Evolutionary conservation across 2,113 vertebrate species (phyloP).

Genomic region (Crotalus helleri): DNA sequence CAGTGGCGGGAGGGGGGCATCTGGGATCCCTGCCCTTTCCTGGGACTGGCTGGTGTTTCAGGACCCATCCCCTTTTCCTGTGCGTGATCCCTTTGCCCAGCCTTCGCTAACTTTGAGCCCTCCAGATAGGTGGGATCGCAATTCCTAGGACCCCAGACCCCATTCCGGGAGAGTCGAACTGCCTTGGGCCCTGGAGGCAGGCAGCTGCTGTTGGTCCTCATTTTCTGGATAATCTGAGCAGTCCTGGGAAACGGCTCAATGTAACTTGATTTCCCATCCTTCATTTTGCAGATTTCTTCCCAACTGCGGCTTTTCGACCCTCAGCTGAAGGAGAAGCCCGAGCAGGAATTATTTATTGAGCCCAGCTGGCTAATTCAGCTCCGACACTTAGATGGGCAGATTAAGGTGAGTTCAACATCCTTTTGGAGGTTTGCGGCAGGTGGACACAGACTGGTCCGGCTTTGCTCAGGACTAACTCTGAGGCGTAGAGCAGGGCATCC

Average conservation of each 20-base stretch:
- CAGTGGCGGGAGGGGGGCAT: not conserved
- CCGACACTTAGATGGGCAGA: slow-evolving; percentile 77
- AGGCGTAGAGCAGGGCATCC: not conserved
- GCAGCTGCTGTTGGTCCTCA: not conserved
- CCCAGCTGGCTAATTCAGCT: slow-evolving; percentile 85
- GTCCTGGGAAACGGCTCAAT: not conserved
- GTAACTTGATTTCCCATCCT: not conserved
- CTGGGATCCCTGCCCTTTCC: not conserved
- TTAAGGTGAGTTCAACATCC: slow-evolving; percentile 72
- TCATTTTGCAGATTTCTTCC: slow-evolving; percentile 78
- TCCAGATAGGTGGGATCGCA: not conserved
- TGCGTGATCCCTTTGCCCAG: not conserved
- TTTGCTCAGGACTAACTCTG: not conserved
- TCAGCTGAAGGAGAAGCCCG: slow-evolving; percentile 91
- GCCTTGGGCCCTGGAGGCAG: not conserved
- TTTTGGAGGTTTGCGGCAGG: not conserved
- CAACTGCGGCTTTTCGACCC: slow-evolving; percentile 91
- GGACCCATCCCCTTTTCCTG: not conserved
- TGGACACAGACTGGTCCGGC: not conserved
- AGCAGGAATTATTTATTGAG: slow-evolving; percentile 87
- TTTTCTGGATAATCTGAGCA: not conserved
- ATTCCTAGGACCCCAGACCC: not conserved
- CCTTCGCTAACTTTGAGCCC: not conserved
- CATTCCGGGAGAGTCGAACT: not conserved
- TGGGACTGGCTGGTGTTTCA: not conserved